phyloP scores from a whole-genome alignment of 1,140 invertebrate species.

The Zaprionus davidi region DNA sequence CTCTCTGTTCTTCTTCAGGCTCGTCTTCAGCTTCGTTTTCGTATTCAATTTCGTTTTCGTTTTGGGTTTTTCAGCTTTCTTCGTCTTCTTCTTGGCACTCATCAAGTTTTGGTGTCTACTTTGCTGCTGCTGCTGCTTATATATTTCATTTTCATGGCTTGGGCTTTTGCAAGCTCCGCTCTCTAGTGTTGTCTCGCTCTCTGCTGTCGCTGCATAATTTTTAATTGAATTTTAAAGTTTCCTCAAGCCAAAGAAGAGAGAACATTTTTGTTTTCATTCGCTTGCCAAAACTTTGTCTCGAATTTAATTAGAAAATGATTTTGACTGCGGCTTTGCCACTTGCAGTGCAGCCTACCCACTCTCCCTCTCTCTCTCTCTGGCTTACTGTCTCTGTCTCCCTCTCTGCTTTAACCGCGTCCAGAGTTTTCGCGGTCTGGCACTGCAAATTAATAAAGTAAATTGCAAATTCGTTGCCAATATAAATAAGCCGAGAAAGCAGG shows the following conservation, averaged over 20 bases:
- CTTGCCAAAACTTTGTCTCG: constrained; percentile 66
- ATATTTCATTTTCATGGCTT: constrained; percentile 51
- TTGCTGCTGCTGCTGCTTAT: constrained; percentile 30
- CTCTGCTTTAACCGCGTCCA: constrained; percentile 2
- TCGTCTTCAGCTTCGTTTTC: neutral
- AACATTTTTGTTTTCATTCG: constrained; percentile 74
- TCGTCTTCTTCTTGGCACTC: constrained; percentile 28
- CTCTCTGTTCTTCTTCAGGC: neutral
- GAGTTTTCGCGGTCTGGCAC: constrained; percentile 51
- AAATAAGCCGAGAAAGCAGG: constrained; percentile 11
- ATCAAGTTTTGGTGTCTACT: constrained; percentile 42
- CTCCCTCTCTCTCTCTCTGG: neutral
- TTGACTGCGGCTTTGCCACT: constrained; percentile 77
- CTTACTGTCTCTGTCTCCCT: neutral
- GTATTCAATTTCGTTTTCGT: constrained; percentile 3
- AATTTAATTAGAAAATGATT: constrained; percentile 82
- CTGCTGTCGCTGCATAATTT: constrained; percentile 70
- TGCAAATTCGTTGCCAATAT: constrained; percentile 55
- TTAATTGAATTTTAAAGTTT: constrained; percentile 82
- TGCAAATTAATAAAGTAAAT: constrained; percentile 65
- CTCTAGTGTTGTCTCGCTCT: constrained; percentile 12
- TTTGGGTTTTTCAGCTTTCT: constrained; percentile 6
- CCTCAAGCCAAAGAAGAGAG: constrained; percentile 63
- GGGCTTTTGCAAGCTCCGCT: constrained; percentile 10
- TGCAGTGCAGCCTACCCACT: constrained; percentile 22